Base-by-base conservation (phyloP, 2,797 vertebrate genomes). In the Euphonia xanthogaster region DNA sequence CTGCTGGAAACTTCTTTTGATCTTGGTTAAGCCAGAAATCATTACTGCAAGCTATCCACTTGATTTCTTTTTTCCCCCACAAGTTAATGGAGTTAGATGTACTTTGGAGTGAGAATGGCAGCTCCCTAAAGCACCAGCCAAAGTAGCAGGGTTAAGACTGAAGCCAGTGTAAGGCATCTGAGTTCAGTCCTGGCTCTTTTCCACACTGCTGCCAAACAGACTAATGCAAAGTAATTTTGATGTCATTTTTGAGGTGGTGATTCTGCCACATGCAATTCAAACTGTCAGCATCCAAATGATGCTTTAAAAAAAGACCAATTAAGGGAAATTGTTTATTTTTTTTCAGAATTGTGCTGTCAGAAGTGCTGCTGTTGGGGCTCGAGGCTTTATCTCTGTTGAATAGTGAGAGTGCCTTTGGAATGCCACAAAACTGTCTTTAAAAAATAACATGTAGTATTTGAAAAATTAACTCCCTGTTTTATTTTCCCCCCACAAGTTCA, bases 221-320 rank as follows among this genome's bases (percentile, higher is more conserved):
- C 79, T 82, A 84, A 96, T 66, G 73, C 81, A 40, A 79, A 97
- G 71, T 91, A 87, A 96, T 97, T 97, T 97, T 84, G 71, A 78
- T 97, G 95, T 95, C 92, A 81, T 54, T 95, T 97, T 93, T 94
- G 88, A 97, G 81, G 74, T 68, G 79, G n/a, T 70, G 75, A 62
- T 94, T 97, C 86, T 97, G 58, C 54, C 88, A 63, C 61, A 15
- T 50, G 31, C 74, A 92, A 86, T 97, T 96, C 93, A 75, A 96
- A 66, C 80, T 96, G 95, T 95, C 94, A 97, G 44, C 8, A 1
- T 92, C 93, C 76, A 94, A 93, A 72, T 93, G 53, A 82, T 89
- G 75, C 55, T 53, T 88, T 37, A 67, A 96, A 93, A 95, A 96
- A 95, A 90, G 82, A 86, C 83, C 85, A 97, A 95, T 97, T 97